These are phyloP conservation scores for Panthera leo DNA, from an alignment of 2,113 vertebrate species.

Conservation along the genomic window DNA sequence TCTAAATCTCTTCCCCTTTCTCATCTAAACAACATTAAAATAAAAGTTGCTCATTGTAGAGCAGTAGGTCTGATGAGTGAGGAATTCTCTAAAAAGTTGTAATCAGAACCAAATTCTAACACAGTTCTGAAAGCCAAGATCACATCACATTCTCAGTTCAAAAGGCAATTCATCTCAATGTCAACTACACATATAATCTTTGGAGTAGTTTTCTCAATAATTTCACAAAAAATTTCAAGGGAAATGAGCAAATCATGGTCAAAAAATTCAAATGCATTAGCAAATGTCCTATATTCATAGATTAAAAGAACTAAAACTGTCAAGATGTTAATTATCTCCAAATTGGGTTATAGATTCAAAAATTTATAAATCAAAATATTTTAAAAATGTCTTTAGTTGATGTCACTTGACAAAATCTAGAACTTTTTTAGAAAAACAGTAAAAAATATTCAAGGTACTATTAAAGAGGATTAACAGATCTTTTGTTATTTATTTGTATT, in stretches of 20 bases:
- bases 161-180: neutral
- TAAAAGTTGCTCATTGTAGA: neutral
- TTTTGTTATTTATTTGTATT: too few species aligned
- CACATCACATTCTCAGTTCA: neutral
- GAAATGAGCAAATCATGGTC: neutral
- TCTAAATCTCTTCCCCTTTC: neutral
- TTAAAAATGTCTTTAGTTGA: neutral
- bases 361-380: neutral
- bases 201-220: neutral
- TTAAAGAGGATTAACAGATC: neutral
- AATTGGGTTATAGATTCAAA: neutral
- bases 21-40: neutral
- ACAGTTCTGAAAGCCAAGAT: neutral
- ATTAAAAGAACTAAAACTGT: neutral
- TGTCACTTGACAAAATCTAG: neutral
- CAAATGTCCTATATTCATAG: neutral
- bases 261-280: neutral
- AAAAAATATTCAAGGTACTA: neutral
- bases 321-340: neutral
- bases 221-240: neutral
- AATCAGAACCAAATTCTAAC: neutral
- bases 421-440: neutral
- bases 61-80: neutral
- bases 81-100: neutral
- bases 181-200: neutral